Evolutionary conservation across 2,113 vertebrate species (phyloP).

Genomic region (Neodon shergylaensis): DNA sequence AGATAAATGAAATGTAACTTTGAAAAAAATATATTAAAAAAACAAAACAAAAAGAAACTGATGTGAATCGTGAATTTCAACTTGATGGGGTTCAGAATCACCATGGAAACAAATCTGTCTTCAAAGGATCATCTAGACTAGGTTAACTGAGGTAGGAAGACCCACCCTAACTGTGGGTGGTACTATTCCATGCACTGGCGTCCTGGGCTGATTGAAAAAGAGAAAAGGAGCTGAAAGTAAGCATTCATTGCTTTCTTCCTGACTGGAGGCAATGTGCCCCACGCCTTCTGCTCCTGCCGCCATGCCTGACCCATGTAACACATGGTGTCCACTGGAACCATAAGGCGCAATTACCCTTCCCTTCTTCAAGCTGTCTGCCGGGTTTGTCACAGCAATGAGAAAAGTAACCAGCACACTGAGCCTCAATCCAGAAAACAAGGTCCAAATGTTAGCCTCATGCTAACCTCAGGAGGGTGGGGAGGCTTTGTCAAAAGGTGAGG

Average conservation of each 20-base stretch:
- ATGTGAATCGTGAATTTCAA: background rate
- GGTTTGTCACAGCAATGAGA: background rate
- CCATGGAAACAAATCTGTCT: background rate
- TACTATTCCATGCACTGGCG: background rate
- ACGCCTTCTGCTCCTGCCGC: background rate
- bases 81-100: background rate
- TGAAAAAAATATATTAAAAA: background rate
- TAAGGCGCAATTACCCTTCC: background rate
- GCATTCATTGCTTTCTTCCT: background rate
- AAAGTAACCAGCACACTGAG: background rate
- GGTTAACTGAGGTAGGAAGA: background rate
- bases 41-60: background rate
- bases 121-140: background rate
- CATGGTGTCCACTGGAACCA: background rate
- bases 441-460: constrained; percentile 40
- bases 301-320: background rate
- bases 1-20: background rate
- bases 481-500: background rate
- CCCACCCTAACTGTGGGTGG: background rate
- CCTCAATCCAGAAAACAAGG: constrained; percentile 49
- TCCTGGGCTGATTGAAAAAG: no score
- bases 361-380: background rate
- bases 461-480: background rate
- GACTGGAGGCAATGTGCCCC: background rate
- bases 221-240: background rate